Base-by-base conservation (phyloP, 1,140 invertebrate genomes). In the Ips typographus region DNA sequence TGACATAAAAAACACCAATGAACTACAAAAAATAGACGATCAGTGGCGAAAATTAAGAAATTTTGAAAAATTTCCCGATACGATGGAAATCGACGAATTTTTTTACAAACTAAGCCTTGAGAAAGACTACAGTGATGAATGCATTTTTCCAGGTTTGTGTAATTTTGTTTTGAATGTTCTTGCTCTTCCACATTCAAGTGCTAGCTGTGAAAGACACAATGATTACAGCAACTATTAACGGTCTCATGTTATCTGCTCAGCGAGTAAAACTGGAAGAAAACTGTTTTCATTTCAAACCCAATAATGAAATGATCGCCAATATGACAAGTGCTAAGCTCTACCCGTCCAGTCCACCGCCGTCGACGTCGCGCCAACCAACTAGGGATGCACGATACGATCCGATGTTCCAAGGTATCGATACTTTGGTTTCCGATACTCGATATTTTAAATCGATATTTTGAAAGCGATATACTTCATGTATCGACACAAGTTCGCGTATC, bases 231-330 rank as follows among this genome's bases (percentile, higher is more conserved):
- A 61, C 40, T 3, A 44, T 61, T 40, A 61, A 61, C 36, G 59
- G 59, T 61, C 44, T 61, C 42, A n/a, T 61, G 7, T 61, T 61
- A 61, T 22, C 59, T 22, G 8, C 40, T 61, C 40, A 80, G 78
- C 68, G 72, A 66, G 72, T 80, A 22, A 5, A 55, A 22, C 4
- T 55, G 37, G 37, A 55, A 8, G 37, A 36, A 4, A 55, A 37
- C 36, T 55, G 52, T 36, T 5, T 60, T 60, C 36, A 22, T 60
- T 60, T 42, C 8, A 3, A 41, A 44, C 40, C 39, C 41, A 60
- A 57, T 76, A 4, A 74, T 73, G 61, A 58, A 75, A 59, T 22
- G 22, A 22, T 22, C 22, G 22, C 22, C 22, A 22, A 22, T 22
- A 22, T 22, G 22, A 22, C 22, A 22, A 22, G 22, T 22, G 22